phyloP scores from a whole-genome alignment of 2,888 invertebrate species.

The Leptura quadrifasciata region DNA sequence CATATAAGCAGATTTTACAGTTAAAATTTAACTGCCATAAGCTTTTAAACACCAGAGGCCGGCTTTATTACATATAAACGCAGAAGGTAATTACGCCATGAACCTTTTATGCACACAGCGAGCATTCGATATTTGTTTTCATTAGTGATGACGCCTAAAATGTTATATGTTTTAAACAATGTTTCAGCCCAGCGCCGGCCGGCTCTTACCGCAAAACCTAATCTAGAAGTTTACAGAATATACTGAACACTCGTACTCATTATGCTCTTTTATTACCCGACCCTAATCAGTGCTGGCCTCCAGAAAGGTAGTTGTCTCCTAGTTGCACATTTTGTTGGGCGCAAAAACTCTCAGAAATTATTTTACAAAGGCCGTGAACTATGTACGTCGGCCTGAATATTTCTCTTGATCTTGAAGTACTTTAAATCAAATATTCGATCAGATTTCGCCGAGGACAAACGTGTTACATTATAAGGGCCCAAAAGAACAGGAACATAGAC shows the following conservation, averaged over 20 bases:
- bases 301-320: slow-evolving; percentile 19
- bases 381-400: neutral
- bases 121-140: slow-evolving; percentile 38
- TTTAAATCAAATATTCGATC: too few relatives aligned
- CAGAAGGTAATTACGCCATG: slow-evolving; percentile 24
- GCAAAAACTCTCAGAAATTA: neutral
- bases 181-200: neutral
- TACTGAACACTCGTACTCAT: slow-evolving; percentile 2
- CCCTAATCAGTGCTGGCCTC: slow-evolving; percentile 13
- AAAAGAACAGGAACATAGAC: too few relatives aligned
- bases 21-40: slow-evolving; percentile 33
- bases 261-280: slow-evolving; percentile 7
- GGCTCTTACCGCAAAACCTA: slow-evolving; percentile 14
- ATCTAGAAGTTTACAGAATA: slow-evolving; percentile 11
- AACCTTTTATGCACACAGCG: slow-evolving; percentile 30
- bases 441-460: too few relatives aligned
- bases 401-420: neutral
- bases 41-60: slow-evolving; percentile 35
- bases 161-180: slow-evolving; percentile 9
- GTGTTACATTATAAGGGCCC: too few relatives aligned
- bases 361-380: neutral
- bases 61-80: slow-evolving; percentile 33
- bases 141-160: slow-evolving; percentile 27
- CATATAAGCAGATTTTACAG: slow-evolving; percentile 34
- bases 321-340: neutral